These are phyloP conservation scores for Artibeus jamaicensis DNA, from an alignment of 2,797 vertebrate genomes.

Conservation along the genomic window DNA sequence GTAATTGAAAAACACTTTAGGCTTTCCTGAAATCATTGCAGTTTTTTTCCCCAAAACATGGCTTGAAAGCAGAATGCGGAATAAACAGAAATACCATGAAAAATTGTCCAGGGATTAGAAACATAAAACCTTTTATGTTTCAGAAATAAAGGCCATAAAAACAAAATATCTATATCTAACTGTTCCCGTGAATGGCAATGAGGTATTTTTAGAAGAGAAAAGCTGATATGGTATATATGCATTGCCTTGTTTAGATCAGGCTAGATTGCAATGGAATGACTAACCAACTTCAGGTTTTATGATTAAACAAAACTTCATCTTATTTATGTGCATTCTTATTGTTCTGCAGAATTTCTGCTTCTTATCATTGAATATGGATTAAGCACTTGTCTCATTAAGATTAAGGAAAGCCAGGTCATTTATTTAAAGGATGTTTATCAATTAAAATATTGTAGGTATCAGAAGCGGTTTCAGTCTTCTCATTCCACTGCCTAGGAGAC, in stretches of 20 bases:
- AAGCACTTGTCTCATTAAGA: background rate
- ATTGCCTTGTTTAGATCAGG: conserved; percentile 47
- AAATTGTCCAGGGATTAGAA: conserved; percentile 62
- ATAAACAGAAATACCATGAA: conserved; percentile 63
- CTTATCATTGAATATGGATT: conserved; percentile 9
- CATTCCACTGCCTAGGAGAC: background rate
- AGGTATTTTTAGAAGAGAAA: conserved; percentile 57
- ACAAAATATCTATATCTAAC: conserved; percentile 66
- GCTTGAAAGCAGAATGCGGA: conserved; percentile 17
- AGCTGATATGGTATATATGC: background rate
- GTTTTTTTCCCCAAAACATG: background rate
- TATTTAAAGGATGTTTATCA: background rate
- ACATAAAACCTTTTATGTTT: conserved; percentile 69
- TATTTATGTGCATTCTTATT: conserved; percentile 36
- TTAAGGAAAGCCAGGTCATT: background rate
- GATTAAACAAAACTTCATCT: conserved; percentile 48
- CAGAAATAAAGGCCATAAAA: conserved; percentile 66
- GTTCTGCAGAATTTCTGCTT: conserved; percentile 30
- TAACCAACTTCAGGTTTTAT: conserved; percentile 56
- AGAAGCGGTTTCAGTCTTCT: background rate
- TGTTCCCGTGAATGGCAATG: conserved; percentile 22
- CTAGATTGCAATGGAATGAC: conserved; percentile 55
- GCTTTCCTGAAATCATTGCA: conserved; percentile 18
- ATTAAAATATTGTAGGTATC: background rate
- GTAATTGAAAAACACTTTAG: conserved; percentile 57